Conservation (phyloP, 1,140 invertebrate species). For the Cephus cinctus region DNA sequence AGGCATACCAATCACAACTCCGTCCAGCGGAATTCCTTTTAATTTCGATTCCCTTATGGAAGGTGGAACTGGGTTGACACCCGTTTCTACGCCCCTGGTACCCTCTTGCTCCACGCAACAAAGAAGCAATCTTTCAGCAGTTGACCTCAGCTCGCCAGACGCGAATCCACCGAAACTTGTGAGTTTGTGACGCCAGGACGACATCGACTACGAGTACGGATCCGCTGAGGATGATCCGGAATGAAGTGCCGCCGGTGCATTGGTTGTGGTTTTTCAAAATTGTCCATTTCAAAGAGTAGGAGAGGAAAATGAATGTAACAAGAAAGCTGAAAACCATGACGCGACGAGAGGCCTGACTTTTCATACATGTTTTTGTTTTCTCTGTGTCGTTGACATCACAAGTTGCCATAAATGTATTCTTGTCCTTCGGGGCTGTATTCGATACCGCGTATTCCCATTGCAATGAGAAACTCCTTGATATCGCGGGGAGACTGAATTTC, state of each 20-base stretch:
- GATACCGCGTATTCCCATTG: too few species aligned
- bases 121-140: slow-evolving; percentile 58
- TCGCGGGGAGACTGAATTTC: too few species aligned
- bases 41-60: slow-evolving; percentile 93
- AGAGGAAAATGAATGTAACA: too few species aligned
- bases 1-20: slow-evolving; percentile 83
- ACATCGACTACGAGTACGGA: slow-evolving; percentile 28
- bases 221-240: slow-evolving; percentile 36
- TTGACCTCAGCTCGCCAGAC: slow-evolving; percentile 69
- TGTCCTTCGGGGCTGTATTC: too few species aligned
- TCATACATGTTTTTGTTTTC: too few species aligned
- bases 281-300: too few species aligned
- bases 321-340: too few species aligned
- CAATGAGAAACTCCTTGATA: too few species aligned
- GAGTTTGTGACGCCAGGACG: slow-evolving; percentile 66
- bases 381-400: slow-evolving; percentile 23
- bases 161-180: slow-evolving; percentile 71
- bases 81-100: slow-evolving; percentile 70
- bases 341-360: too few species aligned
- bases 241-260: too few species aligned
- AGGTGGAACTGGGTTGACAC: slow-evolving; percentile 86
- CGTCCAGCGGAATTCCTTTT: slow-evolving; percentile 81
- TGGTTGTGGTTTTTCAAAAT: too few species aligned
- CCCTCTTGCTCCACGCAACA: slow-evolving; percentile 71
- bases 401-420: slow-evolving; percentile 33